Evolutionary conservation across 2,113 vertebrate genomes (phyloP).

Genomic region (Sorex araneus): DNA sequence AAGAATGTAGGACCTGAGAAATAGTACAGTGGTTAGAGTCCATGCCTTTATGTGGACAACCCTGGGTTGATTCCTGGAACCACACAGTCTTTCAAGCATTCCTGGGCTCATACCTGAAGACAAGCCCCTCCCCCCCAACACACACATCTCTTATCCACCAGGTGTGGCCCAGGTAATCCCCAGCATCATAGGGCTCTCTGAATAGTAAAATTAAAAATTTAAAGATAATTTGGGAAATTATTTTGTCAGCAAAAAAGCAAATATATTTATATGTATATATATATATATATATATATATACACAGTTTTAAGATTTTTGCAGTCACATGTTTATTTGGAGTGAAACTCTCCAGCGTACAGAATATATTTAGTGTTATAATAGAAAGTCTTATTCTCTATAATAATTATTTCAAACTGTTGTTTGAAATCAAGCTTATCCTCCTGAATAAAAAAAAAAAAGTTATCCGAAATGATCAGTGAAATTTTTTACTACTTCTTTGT

Average conservation of each 20-base stretch:
- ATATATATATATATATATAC: too few relatives aligned
- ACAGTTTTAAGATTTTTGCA: neutral
- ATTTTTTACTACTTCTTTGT: slow-evolving; percentile 5
- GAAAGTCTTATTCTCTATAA: neutral
- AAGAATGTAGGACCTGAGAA: too few relatives aligned
- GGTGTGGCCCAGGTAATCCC: too few relatives aligned
- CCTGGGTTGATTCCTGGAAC: too few relatives aligned
- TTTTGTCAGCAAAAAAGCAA: neutral
- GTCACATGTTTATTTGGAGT: slow-evolving; percentile 15
- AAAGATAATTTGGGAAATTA: neutral
- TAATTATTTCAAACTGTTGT: neutral
- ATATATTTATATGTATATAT: too few relatives aligned
- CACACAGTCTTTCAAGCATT: too few relatives aligned
- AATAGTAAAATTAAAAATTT: neutral
- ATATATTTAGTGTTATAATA: slow-evolving; percentile 14
- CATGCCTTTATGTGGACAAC: too few relatives aligned
- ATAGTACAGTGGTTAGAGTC: too few relatives aligned
- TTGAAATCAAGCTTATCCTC: neutral
- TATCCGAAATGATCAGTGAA: neutral
- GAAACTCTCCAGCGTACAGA: neutral
- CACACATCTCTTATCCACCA: too few relatives aligned
- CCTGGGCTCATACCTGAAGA: too few relatives aligned
- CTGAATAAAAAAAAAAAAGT: slow-evolving; percentile 12
- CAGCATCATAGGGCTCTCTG: neutral
- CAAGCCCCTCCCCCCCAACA: too few relatives aligned